Base-by-base conservation (phyloP, 2,113 vertebrate genomes). In the Anoplopoma fimbria region DNA sequence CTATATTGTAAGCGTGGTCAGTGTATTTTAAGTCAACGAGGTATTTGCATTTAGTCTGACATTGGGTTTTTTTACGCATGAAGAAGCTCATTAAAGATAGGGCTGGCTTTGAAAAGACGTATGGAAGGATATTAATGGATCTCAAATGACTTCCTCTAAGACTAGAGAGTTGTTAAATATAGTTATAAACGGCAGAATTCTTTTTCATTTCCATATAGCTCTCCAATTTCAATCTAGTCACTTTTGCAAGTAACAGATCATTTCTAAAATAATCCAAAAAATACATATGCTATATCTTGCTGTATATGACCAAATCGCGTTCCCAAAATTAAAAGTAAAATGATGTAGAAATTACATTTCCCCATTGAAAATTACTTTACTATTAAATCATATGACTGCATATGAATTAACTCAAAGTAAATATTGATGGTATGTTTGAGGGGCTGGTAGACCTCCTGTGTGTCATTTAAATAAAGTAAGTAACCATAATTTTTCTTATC, bases 41-140 rank as follows among this genome's bases (percentile, higher is more conserved):
- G 31, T 55, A 65, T 58, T 70, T 69, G 63, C 27, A 74, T 77
- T 45, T 19, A 69, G 65, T 17, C 38, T 21, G n/a, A 69, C 3
- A 0, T 55, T 82, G 69, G 69, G 55, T 87, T 69, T 72, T 2
- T 21, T 80, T 81, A 77, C 42, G 64, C 58, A 73, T 31, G 19
- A 62, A 73, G 71, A 62, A 57, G 42, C 62, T 82, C 63, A 77
- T 79, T 82, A 70, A 45, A 85, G 85, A 85, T 79, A 79, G 75
- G 40, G 6, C 42, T 36, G 5, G 1, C 49, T 62, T 9, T 49
- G 75, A 82, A 63, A 60, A 33, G 49, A 81, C n/a, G n/a, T n/a
- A n/a, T 19, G 2, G 33, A 64, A 9, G 62, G 36, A 80, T 63
- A 70, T 75, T 74, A 65, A 73, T 67, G 72, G 15, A 79, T 76